phyloP scores from a whole-genome alignment of 1,140 invertebrate species.

The Patella vulgata region DNA sequence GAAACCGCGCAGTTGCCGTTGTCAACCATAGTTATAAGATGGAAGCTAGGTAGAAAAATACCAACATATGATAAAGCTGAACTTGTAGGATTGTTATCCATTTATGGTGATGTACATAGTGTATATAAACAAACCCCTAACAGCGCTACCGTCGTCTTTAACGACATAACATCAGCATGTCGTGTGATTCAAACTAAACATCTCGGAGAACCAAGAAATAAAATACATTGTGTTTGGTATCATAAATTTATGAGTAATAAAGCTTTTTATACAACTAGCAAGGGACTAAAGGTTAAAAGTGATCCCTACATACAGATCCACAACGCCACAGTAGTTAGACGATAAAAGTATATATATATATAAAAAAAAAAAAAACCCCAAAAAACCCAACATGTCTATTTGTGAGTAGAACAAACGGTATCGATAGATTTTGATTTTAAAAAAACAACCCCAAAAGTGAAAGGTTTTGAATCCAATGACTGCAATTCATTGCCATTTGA shows the following conservation, averaged over 20 bases:
- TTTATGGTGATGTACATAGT: conserved; percentile 5
- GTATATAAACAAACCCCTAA: conserved; percentile 3
- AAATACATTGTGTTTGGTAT: conserved; percentile 5
- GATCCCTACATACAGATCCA: too few relatives aligned
- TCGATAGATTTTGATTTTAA: too few relatives aligned
- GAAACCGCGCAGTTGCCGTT: not conserved
- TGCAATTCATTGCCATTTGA: too few relatives aligned
- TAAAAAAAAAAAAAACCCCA: too few relatives aligned
- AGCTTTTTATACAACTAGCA: not conserved
- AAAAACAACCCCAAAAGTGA: too few relatives aligned
- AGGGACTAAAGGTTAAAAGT: not conserved
- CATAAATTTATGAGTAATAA: conserved; percentile 8
- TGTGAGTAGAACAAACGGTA: too few relatives aligned
- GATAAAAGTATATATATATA: too few relatives aligned
- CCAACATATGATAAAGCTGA: not conserved
- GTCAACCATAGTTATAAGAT: not conserved
- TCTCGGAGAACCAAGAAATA: not conserved
- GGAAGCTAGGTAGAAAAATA: not conserved
- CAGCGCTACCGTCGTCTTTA: conserved; percentile 8
- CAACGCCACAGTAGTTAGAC: too few relatives aligned
- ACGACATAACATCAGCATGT: conserved; percentile 1
- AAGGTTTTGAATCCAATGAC: too few relatives aligned
- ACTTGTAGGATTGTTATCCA: conserved; percentile 6
- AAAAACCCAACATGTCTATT: too few relatives aligned
- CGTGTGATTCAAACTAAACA: conserved; percentile 1